phyloP scores from a whole-genome alignment of 2,113 vertebrate species.

The Prionailurus viverrinus region DNA sequence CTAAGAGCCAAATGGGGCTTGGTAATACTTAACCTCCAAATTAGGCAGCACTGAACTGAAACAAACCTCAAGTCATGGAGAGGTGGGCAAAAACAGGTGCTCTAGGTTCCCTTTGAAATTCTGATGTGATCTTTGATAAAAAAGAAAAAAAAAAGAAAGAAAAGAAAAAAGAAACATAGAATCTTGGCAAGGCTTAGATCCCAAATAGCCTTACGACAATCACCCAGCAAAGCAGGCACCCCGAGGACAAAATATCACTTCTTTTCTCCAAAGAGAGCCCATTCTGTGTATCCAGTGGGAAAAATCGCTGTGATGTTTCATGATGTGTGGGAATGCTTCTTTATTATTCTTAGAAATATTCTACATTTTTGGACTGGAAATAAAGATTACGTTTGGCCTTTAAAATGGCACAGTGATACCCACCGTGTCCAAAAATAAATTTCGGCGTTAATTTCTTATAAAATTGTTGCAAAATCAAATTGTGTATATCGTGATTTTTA shows the following conservation, averaged over 20 bases:
- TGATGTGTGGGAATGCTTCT: background rate
- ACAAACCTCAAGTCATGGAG: background rate
- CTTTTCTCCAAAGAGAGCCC: background rate
- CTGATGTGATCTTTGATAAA: background rate
- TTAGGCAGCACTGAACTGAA: background rate
- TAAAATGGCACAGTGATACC: background rate
- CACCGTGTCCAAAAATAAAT: background rate
- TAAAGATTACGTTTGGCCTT: background rate
- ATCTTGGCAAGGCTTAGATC: background rate
- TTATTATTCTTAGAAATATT: background rate
- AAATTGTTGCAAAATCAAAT: background rate
- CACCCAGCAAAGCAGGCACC: background rate
- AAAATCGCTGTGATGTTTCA: background rate
- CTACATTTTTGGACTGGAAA: background rate
- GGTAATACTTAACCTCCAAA: background rate
- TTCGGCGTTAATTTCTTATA: background rate
- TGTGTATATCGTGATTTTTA: background rate
- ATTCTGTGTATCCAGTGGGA: no score
- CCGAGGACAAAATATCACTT: background rate
- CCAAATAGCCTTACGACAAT: background rate
- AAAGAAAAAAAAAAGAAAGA: background rate
- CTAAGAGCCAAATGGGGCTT: background rate
- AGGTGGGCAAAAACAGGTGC: no score
- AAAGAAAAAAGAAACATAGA: background rate
- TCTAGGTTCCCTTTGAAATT: background rate